These are phyloP conservation scores for Aleadryas rufinucha DNA, from an alignment of 2,113 vertebrate genomes.

Conservation along the genomic window DNA sequence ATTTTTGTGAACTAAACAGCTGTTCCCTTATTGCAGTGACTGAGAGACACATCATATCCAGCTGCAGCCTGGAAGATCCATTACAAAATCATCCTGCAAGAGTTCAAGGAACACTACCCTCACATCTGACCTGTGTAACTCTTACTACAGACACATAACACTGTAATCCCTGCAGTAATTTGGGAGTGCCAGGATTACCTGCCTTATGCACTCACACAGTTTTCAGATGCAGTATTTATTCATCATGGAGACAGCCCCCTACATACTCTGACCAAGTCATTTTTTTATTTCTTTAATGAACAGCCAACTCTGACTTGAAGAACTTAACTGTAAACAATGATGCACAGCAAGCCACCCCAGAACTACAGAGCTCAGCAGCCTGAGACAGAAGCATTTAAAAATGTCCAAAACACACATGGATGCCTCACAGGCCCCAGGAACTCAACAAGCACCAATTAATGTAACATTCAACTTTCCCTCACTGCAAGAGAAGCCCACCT, in stretches of 20 bases:
- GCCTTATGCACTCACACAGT: neutral
- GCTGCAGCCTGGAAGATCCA: neutral
- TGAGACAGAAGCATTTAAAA: neutral
- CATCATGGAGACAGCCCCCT: neutral
- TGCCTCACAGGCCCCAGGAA: neutral
- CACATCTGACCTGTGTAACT: neutral
- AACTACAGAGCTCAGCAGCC: neutral
- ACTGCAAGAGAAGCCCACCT: neutral
- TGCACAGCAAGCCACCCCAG: neutral
- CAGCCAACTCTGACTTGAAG: neutral
- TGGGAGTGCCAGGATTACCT: neutral
- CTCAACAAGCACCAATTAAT: neutral
- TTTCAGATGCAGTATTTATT: neutral
- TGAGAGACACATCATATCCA: neutral
- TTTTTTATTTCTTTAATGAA: neutral
- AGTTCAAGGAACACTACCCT: neutral
- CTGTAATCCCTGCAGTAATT: neutral
- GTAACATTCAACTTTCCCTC: neutral
- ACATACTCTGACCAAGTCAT: neutral
- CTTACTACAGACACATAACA: neutral
- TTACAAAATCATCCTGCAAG: accelerated
- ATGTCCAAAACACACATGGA: accelerated
- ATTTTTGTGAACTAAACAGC: neutral
- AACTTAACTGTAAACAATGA: neutral
- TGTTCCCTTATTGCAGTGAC: accelerated